These are phyloP conservation scores for Crambe crambe DNA, from an alignment of 37 sponge, comb jelly and placozoan genomes.

Conservation along the genomic window DNA sequence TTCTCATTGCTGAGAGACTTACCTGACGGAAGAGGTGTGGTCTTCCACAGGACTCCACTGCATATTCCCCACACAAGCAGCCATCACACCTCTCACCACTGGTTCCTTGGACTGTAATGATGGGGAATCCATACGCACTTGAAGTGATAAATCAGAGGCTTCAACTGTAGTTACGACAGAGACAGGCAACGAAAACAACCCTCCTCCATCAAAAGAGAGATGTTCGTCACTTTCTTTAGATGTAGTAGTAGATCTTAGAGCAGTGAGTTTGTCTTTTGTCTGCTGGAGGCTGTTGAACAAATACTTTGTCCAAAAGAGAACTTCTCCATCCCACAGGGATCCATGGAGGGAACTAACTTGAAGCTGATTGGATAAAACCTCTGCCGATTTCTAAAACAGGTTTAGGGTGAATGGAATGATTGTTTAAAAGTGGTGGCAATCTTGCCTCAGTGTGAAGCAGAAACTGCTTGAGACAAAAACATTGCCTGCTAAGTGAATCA, in stretches of 20 bases:
- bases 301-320: slow-evolving; percentile 26
- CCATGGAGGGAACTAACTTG: slow-evolving; percentile 42
- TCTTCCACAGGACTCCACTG: slow-evolving; percentile 24
- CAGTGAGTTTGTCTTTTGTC: neutral
- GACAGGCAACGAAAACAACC: slow-evolving; percentile 25
- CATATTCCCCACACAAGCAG: slow-evolving; percentile 27
- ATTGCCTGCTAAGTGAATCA: slow-evolving; percentile 24
- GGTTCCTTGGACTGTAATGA: slow-evolving; percentile 57
- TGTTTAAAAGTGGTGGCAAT: neutral
- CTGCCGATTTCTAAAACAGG: slow-evolving; percentile 14
- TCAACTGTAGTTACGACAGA: slow-evolving; percentile 64
- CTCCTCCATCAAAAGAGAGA: neutral
- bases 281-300: neutral
- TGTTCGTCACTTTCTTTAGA: neutral
- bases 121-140: slow-evolving; percentile 15
- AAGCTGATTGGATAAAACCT: slow-evolving; percentile 24
- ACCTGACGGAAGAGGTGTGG: slow-evolving; percentile 29
- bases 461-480: slow-evolving; percentile 25
- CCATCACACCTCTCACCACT: slow-evolving; percentile 40
- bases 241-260: neutral
- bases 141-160: slow-evolving; percentile 66
- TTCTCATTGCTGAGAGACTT: neutral
- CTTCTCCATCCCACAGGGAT: slow-evolving; percentile 35
- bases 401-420: neutral
- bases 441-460: slow-evolving; percentile 23